Evolutionary conservation across 2,113 vertebrate genomes (phyloP).

Genomic region (Carassius auratus): DNA sequence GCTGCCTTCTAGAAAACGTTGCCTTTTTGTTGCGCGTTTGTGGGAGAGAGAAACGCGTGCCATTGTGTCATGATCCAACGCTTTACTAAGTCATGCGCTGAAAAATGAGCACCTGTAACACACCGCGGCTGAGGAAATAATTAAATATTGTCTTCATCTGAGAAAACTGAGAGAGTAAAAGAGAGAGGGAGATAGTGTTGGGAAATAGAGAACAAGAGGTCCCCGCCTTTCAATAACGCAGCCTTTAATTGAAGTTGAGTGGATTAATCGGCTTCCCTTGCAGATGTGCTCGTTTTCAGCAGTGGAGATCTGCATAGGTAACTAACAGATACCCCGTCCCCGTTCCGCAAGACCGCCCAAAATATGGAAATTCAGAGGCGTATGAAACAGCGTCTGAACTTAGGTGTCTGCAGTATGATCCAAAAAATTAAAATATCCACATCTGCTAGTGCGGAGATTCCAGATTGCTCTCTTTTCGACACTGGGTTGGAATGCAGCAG

Average conservation of each 20-base stretch:
- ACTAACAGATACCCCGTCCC: conserved; percentile 13
- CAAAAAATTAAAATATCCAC: background rate
- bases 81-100: conserved; percentile 23
- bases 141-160: conserved; percentile 6
- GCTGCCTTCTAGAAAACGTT: conserved; percentile 45
- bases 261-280: conserved; percentile 34
- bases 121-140: conserved; percentile 30
- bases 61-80: conserved; percentile 37
- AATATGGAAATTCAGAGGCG: conserved; percentile 24
- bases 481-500: conserved; percentile 20
- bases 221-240: conserved; percentile 44
- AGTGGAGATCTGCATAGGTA: conserved; percentile 39
- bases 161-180: conserved; percentile 17
- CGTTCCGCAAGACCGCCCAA: conserved; percentile 20
- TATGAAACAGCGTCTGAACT: background rate
- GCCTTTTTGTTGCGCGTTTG: conserved; percentile 31
- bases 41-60: conserved; percentile 12
- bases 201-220: conserved; percentile 20
- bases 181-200: background rate
- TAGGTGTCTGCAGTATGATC: conserved; percentile 33
- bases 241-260: conserved; percentile 42
- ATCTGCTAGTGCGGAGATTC: conserved; percentile 24
- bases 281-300: conserved; percentile 37
- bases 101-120: conserved; percentile 57
- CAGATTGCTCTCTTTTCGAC: conserved; percentile 13